Conservation (phyloP, 2,113 vertebrate genomes). For the Micronycteris hirsuta region DNA sequence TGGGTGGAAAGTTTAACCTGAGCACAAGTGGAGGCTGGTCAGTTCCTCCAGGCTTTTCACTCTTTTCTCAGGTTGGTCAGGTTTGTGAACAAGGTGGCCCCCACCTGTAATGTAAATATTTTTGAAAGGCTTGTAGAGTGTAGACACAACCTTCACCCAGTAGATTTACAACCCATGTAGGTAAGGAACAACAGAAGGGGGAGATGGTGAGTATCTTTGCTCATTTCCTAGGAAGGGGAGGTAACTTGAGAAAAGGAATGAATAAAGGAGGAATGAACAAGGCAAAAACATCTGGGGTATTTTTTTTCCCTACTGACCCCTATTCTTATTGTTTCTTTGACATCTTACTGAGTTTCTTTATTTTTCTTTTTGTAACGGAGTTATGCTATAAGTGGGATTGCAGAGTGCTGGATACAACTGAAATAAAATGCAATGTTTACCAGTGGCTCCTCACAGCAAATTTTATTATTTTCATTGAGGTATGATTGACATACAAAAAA, state of each 20-base stretch:
- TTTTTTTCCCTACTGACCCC: not conserved
- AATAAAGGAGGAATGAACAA: not conserved
- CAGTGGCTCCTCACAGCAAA: not conserved
- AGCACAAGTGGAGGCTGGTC: not conserved
- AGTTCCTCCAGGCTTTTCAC: not conserved
- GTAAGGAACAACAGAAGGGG: not conserved
- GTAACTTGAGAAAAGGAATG: not conserved
- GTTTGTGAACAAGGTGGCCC: not conserved
- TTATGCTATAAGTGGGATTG: not conserved
- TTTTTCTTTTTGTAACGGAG: not conserved
- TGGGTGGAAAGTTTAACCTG: not conserved
- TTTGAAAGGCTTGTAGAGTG: slow-evolving; percentile 27
- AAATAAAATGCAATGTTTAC: not conserved
- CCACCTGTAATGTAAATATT: slow-evolving; percentile 57
- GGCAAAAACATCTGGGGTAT: not conserved
- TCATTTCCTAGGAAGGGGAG: not conserved
- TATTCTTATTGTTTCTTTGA: not conserved
- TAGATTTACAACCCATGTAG: slow-evolving; percentile 17
- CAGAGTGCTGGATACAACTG: not conserved
- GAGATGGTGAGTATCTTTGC: not conserved
- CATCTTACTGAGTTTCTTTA: not conserved
- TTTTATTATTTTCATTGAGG: not conserved
- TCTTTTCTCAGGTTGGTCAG: slow-evolving; percentile 22
- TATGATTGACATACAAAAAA: not conserved
- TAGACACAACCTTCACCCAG: slow-evolving; percentile 37